phyloP scores from a whole-genome alignment of 2,888 invertebrate species.

The Lasioglossum lativentre region DNA sequence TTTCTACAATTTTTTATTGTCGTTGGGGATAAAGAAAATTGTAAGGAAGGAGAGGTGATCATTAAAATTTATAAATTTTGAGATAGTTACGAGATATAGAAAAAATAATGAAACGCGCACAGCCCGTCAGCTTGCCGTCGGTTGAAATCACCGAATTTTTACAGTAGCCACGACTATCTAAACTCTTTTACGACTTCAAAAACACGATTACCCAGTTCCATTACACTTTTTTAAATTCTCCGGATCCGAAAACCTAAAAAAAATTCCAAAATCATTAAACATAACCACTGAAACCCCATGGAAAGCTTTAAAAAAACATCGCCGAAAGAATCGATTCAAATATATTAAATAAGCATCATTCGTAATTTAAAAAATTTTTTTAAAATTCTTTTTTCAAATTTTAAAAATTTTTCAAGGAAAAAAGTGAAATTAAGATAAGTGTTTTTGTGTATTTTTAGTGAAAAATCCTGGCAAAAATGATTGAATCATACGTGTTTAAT shows the following conservation, averaged over 20 bases:
- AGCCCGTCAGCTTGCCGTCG: constrained; percentile 72
- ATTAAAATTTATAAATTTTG: background rate
- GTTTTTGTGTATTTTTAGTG: background rate
- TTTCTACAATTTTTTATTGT: background rate
- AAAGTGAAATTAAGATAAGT: background rate
- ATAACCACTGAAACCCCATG: background rate
- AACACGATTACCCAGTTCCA: background rate
- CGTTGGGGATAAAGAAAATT: too few relatives aligned
- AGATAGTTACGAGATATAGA: constrained; percentile 18
- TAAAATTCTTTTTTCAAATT: background rate
- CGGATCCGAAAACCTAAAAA: background rate
- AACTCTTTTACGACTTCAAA: background rate
- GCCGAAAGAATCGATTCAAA: background rate
- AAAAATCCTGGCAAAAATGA: background rate
- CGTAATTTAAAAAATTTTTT: too few relatives aligned
- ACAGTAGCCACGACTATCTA: constrained; percentile 42
- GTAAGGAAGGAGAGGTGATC: background rate
- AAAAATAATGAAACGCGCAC: constrained; percentile 26
- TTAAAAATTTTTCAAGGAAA: background rate
- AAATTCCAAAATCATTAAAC: background rate
- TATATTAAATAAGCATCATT: background rate
- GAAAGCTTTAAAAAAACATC: background rate
- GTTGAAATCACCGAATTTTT: constrained; percentile 81
- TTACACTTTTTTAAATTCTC: background rate
- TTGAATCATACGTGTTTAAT: background rate